phyloP scores from a whole-genome alignment of 92 coral and sea anemone species.

The Phenganax stokvisi region DNA sequence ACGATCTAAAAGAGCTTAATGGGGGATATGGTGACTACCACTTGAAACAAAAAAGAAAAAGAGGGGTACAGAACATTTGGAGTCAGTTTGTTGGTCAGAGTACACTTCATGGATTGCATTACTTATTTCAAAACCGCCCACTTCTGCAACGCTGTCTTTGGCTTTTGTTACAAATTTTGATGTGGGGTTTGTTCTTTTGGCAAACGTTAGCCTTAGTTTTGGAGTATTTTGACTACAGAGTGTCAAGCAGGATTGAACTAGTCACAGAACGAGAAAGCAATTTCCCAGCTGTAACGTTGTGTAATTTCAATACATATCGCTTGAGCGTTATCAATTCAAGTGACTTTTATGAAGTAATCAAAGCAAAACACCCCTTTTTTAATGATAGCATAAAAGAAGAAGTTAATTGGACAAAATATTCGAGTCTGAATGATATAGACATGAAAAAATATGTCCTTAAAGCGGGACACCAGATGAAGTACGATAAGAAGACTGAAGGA shows the following conservation, averaged over 20 bases:
- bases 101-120: conserved; percentile 33
- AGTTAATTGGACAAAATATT: conserved; percentile 2
- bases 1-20: not conserved
- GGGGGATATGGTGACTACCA: not conserved
- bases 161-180: conserved; percentile 2
- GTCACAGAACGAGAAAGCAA: conserved; percentile 20
- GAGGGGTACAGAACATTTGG: not conserved
- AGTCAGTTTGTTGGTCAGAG: not conserved
- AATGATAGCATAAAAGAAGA: not conserved
- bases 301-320: conserved; percentile 29
- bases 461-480: conserved; percentile 24
- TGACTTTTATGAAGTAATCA: not conserved
- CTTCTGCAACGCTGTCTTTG: conserved; percentile 8
- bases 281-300: conserved; percentile 34
- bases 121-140: conserved; percentile 17
- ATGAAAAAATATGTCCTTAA: not conserved
- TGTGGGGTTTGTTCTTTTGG: conserved; percentile 19
- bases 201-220: conserved; percentile 14
- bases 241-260: conserved; percentile 19
- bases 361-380: conserved; percentile 3
- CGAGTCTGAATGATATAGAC: not conserved
- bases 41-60: conserved; percentile 10
- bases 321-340: not conserved
- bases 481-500: not conserved
- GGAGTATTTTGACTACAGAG: conserved; percentile 10